Evolutionary conservation across 2,113 vertebrate species (phyloP).

Genomic region (Vombatus ursinus): DNA sequence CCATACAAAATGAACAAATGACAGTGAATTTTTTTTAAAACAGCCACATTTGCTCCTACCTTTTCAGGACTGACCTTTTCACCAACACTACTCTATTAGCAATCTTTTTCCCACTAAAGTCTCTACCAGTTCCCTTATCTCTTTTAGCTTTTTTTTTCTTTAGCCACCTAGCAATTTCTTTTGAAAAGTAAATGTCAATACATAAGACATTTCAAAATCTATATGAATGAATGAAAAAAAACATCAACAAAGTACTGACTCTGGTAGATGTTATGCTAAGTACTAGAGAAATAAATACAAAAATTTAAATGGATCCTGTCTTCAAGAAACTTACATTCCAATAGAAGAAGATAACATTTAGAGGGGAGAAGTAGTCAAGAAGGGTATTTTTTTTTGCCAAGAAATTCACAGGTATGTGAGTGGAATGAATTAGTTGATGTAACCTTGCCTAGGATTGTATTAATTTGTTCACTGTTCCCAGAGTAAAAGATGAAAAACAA

Average conservation of each 20-base stretch:
- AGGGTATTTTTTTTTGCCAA: not conserved
- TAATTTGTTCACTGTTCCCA: not conserved
- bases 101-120: slow-evolving; percentile 20
- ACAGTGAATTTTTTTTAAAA: not conserved
- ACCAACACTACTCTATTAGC: not conserved
- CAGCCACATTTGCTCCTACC: not conserved
- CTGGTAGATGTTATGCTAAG: not conserved
- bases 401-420: not conserved
- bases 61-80: slow-evolving; percentile 1
- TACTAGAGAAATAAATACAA: not conserved
- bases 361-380: not conserved
- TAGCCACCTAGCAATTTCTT: not conserved
- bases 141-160: slow-evolving; percentile 19
- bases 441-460: not conserved
- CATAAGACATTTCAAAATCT: not conserved
- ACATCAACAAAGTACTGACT: not conserved
- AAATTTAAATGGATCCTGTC: not conserved
- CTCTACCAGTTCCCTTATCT: not conserved
- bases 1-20: slow-evolving; percentile 55
- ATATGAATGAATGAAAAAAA: not conserved
- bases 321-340: not conserved
- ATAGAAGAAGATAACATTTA: not conserved
- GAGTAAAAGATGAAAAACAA: not conserved
- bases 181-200: not conserved
- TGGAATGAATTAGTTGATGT: not conserved